phyloP scores from a whole-genome alignment of 2,797 vertebrate species.

The Crenichthys baileyi region DNA sequence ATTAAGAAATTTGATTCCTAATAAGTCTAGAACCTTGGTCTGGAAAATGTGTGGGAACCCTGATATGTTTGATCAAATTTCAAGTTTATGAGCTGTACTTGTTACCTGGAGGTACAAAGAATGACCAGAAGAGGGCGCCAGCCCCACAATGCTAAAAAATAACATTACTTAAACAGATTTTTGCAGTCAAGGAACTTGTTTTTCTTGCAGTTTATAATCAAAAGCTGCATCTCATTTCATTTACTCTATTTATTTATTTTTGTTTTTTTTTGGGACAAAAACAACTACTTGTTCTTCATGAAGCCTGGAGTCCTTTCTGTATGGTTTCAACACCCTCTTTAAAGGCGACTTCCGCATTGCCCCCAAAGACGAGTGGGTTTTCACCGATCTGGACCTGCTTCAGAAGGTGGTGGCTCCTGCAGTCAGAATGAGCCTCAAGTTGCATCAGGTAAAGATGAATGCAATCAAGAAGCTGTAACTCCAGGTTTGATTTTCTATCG shows the following conservation, averaged over 20 bases:
- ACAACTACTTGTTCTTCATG: constrained; percentile 18
- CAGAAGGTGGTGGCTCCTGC: constrained; percentile 94
- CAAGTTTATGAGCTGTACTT: background rate
- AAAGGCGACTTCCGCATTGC: constrained; percentile 97
- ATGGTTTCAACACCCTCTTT: constrained; percentile 95
- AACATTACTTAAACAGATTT: background rate
- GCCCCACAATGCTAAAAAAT: constrained; percentile 17
- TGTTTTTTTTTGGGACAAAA: background rate
- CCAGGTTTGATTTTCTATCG: background rate
- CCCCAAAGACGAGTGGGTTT: constrained; percentile 95
- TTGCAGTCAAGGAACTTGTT: background rate
- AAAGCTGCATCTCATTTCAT: background rate
- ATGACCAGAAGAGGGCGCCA: constrained; percentile 54
- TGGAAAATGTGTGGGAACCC: background rate
- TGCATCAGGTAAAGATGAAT: constrained; percentile 87
- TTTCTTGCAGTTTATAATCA: constrained; percentile 11
- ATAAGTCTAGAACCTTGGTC: background rate
- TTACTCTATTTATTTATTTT: background rate
- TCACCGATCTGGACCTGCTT: constrained; percentile 93
- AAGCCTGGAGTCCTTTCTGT: constrained; percentile 96
- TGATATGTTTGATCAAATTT: background rate
- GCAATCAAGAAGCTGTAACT: too few species aligned
- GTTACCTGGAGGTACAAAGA: constrained; percentile 24
- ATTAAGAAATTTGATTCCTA: background rate
- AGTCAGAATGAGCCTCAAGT: constrained; percentile 95